Conservation (phyloP, 2,888 invertebrate genomes). For the Cancer borealis region DNA sequence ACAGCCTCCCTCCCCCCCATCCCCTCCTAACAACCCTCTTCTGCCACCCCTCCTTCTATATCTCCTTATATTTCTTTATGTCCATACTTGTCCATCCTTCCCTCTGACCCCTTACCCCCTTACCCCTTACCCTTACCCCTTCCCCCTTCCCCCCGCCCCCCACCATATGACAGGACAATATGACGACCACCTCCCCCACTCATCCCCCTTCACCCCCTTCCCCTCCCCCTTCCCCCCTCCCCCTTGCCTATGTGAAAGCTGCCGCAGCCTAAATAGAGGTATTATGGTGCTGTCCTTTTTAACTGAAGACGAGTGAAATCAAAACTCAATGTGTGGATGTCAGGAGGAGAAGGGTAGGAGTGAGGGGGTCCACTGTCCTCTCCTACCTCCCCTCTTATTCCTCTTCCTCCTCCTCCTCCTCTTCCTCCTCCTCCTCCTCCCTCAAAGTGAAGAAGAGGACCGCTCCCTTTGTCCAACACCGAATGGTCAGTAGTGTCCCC, state of each 20-base stretch:
- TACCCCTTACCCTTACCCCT: neutral
- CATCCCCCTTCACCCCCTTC: neutral
- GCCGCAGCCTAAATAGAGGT: conserved; percentile 44
- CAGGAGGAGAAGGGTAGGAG: conserved; percentile 23
- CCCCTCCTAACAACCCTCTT: neutral
- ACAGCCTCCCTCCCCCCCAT: neutral
- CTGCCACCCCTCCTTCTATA: neutral
- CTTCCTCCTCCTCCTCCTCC: neutral
- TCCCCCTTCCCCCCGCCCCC: neutral
- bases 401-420: neutral
- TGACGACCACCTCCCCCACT: neutral
- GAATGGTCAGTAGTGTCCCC: conserved; percentile 38
- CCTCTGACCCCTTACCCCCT: neutral
- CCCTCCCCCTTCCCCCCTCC: neutral
- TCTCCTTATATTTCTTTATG: conserved; percentile 15
- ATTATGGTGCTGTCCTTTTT: conserved; percentile 55
- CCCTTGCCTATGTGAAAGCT: neutral
- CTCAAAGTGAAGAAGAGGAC: conserved; percentile 39
- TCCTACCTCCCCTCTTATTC: neutral
- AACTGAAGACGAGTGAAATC: conserved; percentile 54
- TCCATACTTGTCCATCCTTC: conserved; percentile 4
- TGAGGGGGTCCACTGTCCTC: neutral
- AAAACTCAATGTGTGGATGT: conserved; percentile 45
- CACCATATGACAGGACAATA: conserved; percentile 15
- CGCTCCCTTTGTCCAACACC: neutral